Evolutionary conservation across 2,797 vertebrate species (phyloP), one percentile per base, ranked within the genome.

Genomic region (Periophthalmus magnuspinnatus): DNA sequence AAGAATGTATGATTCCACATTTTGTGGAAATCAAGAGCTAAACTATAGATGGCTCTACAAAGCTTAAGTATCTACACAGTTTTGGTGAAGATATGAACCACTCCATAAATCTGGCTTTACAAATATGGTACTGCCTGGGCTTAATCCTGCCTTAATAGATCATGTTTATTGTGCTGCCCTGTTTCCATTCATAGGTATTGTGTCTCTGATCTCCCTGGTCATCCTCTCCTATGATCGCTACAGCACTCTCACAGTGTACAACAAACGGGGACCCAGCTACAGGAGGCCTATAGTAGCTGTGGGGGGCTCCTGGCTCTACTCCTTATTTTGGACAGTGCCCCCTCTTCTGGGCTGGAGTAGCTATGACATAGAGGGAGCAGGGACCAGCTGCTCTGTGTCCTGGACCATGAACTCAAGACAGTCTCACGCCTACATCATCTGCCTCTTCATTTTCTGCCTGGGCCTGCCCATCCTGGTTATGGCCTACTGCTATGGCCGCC

Each of bases 261-360:
- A 92, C 86, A 95, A 95, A 74, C 89, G 55, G 0, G 91, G 89
- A 0, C 67, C 91, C 5, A 88, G 90, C 81, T 96, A 92, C 75
- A 89, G 77, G 32, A 96, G 93, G 76, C 94, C 95, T 0, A 70
- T 96, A 74, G 72, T 97, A 75, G 95, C 95, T 0, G 93, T 97
- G 0, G 90, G 82, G 0, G 91, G 91, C 0, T 93, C 95, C 0
- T 97, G 96, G 96, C 77, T 95, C 28, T 97, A 97, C 83, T 94
- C 95, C 68, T 80, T 97, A 82, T 7, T 95, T 74, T 97, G 95
- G 95, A 97, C 95, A 0, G 88, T 96, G 69, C 95, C 95, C 6
- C 96, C 95, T 19, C 91, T 97, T 36, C 69, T 97, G 3, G 95
- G 95, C 2, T 97, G 96, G 96, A 95, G 95, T 85, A 95, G 95